Conservation (phyloP, 2,888 invertebrate genomes). For the Cosmopolites sordidus region DNA sequence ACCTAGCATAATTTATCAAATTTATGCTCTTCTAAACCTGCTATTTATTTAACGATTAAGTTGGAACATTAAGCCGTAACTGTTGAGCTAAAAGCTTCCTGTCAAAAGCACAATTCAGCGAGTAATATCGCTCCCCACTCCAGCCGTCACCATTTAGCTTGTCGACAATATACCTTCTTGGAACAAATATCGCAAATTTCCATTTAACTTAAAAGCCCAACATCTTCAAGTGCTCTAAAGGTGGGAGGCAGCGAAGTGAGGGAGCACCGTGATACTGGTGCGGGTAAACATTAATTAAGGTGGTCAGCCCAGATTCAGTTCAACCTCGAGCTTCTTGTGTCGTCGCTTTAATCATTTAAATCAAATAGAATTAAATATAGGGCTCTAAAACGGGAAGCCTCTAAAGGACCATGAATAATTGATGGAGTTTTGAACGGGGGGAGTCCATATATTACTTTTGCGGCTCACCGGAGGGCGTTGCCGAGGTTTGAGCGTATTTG, state of each 20-base stretch:
- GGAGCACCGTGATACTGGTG: no score
- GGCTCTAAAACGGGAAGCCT: slow-evolving; percentile 26
- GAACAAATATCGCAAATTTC: slow-evolving; percentile 16
- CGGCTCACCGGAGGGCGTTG: slow-evolving; percentile 14
- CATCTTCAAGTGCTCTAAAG: slow-evolving; percentile 9
- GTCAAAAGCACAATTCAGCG: no score
- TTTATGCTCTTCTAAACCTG: no score
- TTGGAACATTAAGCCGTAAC: no score
- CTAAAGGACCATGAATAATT: slow-evolving; percentile 28
- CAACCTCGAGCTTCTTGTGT: slow-evolving; percentile 16
- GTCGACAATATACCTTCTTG: no score
- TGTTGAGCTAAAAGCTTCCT: no score
- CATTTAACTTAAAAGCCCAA: slow-evolving; percentile 22
- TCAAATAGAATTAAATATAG: slow-evolving; percentile 29
- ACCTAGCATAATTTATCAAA: no score
- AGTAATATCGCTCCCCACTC: no score
- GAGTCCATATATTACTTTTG: slow-evolving; percentile 28
- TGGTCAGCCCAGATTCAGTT: slow-evolving; percentile 24
- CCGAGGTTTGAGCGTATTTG: slow-evolving; percentile 15
- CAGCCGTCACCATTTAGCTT: no score
- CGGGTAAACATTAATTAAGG: slow-evolving; percentile 26
- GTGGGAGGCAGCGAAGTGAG: no score
- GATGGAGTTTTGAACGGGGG: slow-evolving; percentile 25
- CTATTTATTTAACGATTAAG: no score
- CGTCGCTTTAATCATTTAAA: slow-evolving; percentile 27